Percentiles rank a stretch among this genome's conserved stretches.
Conservation (phyloP, 2,888 invertebrate genomes). For the Drosophila ustulata region DNA sequence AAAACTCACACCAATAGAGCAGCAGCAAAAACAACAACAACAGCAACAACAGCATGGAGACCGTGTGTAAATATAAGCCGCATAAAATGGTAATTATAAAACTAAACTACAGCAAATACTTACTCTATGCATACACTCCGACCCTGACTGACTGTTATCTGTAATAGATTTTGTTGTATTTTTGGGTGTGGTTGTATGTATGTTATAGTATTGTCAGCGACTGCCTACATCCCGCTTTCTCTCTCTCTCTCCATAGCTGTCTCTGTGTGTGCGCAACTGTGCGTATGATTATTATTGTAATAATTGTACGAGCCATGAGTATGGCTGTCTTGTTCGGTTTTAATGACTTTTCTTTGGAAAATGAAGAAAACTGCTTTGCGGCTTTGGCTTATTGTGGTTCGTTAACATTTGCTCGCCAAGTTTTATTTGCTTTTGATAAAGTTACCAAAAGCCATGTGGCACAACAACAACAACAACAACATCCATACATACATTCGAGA, state of each 20-base stretch:
- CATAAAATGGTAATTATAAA: slow-evolving; percentile 78
- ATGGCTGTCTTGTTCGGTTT: slow-evolving; percentile 39
- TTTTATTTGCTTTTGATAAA: slow-evolving; percentile 64
- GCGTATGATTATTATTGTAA: slow-evolving; percentile 79
- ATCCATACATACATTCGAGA: slow-evolving; percentile 4
- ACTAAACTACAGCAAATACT: slow-evolving; percentile 62
- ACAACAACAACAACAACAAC: not conserved
- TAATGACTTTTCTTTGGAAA: slow-evolving; percentile 70
- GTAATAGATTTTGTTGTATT: slow-evolving; percentile 70
- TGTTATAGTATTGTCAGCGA: slow-evolving; percentile 8
- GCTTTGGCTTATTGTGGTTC: slow-evolving; percentile 62
- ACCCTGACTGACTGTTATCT: slow-evolving; percentile 50
- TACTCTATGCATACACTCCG: not conserved
- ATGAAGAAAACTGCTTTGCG: slow-evolving; percentile 57
- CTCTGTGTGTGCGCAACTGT: slow-evolving; percentile 53
- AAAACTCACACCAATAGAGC: slow-evolving; percentile 26
- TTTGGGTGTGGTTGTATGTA: slow-evolving; percentile 14
- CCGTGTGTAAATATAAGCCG: slow-evolving; percentile 68
- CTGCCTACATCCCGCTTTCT: not conserved
- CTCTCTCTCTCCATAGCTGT: not conserved
- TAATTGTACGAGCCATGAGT: slow-evolving; percentile 51
- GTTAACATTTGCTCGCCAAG: slow-evolving; percentile 60
- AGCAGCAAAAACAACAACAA: slow-evolving; percentile 16
- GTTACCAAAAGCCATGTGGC: slow-evolving; percentile 19
- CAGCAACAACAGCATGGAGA: slow-evolving; percentile 11